Evolutionary conservation across 2,888 invertebrate species (phyloP).

Genomic region (Micropterix aruncella): DNA sequence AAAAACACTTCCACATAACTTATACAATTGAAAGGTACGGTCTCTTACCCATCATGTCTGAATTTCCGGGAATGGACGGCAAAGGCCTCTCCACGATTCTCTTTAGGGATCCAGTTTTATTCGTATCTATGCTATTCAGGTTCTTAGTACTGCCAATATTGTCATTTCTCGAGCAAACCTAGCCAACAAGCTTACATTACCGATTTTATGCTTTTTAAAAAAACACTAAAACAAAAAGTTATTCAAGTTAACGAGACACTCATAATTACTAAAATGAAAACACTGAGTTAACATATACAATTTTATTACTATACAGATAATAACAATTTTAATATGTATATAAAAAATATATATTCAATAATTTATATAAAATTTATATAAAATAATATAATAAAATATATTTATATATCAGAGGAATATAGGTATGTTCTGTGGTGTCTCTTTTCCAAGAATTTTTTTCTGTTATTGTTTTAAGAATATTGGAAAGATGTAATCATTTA

Average conservation of each 20-base stretch:
- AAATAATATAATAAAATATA: neutral
- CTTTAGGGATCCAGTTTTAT: conserved; percentile 9
- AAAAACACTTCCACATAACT: too few relatives aligned
- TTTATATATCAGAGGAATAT: too few relatives aligned
- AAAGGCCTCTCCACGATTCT: conserved; percentile 11
- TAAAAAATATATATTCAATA: conserved; percentile 1
- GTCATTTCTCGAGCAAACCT: conserved; percentile 11
- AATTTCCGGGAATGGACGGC: conserved; percentile 11
- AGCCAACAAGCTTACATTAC: conserved; percentile 8
- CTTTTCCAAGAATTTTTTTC: too few relatives aligned
- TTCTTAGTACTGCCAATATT: conserved; percentile 10
- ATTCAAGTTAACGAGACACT: neutral
- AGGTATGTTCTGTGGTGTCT: too few relatives aligned
- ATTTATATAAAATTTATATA: conserved; percentile 2
- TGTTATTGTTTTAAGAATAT: too few relatives aligned
- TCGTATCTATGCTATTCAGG: conserved; percentile 4
- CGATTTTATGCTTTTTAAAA: neutral
- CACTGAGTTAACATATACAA: neutral
- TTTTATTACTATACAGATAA: neutral
- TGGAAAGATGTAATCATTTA: too few relatives aligned
- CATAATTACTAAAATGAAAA: conserved; percentile 1
- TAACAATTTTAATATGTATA: conserved; percentile 1
- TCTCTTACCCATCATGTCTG: conserved; percentile 8
- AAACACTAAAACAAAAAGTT: too few relatives aligned
- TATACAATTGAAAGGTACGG: too few relatives aligned